These are phyloP conservation scores for Zaprionus kolodkinae DNA, from an alignment of 1,140 invertebrate genomes.

Conservation along the genomic window DNA sequence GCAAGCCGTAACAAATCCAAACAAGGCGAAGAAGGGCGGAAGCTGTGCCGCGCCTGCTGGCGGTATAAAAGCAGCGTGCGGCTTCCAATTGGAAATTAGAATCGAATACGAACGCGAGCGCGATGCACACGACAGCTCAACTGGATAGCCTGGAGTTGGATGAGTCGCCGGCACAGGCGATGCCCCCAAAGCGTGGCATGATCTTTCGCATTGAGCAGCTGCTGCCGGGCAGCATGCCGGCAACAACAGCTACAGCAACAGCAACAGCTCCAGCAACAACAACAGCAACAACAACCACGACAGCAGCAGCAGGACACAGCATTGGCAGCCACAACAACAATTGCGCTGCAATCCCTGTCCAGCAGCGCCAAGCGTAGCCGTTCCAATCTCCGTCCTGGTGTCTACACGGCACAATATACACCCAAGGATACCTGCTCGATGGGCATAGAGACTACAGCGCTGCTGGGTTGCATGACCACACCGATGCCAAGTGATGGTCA, in stretches of 20 bases:
- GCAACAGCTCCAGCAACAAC: slow-evolving; percentile 15
- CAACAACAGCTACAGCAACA: slow-evolving; percentile 13
- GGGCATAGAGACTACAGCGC: slow-evolving; percentile 45
- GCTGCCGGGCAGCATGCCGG: slow-evolving; percentile 55
- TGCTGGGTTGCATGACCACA: slow-evolving; percentile 57
- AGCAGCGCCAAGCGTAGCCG: slow-evolving; percentile 59
- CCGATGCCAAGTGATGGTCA: slow-evolving; percentile 37
- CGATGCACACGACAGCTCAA: slow-evolving; percentile 72
- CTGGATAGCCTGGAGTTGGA: slow-evolving; percentile 57
- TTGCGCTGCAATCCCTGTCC: slow-evolving; percentile 1
- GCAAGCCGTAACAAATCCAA: slow-evolving; percentile 80
- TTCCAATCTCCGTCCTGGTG: slow-evolving; percentile 67
- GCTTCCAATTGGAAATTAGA: slow-evolving; percentile 80
- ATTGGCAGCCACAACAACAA: slow-evolving; percentile 13
- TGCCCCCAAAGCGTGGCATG: slow-evolving; percentile 65
- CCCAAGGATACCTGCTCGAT: slow-evolving; percentile 74
- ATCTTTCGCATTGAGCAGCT: slow-evolving; percentile 81
- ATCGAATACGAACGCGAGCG: slow-evolving; percentile 69
- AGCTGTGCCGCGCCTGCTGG: slow-evolving; percentile 13
- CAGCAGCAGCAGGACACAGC: slow-evolving; percentile 28
- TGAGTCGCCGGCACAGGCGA: slow-evolving; percentile 12
- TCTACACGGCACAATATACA: slow-evolving; percentile 67
- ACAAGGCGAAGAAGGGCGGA: slow-evolving; percentile 53
- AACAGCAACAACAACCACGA: slow-evolving; percentile 23
- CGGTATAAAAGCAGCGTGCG: slow-evolving; percentile 68